Evolutionary conservation across 2,113 vertebrate genomes (phyloP), one percentile per base, ranked within the genome.

Genomic region (Cebus imitator): DNA sequence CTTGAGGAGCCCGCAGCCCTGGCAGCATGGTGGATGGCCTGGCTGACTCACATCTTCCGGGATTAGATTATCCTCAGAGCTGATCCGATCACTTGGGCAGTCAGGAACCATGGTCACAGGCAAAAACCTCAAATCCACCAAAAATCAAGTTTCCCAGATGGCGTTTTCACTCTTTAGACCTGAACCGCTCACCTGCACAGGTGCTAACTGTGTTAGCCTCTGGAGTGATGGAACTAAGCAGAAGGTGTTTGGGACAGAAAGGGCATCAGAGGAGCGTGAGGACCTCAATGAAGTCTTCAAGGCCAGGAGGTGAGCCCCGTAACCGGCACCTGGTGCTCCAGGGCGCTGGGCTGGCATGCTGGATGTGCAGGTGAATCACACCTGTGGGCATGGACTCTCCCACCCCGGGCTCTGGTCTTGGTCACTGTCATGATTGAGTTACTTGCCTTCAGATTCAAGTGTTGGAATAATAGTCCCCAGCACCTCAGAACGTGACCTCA

Each of bases 71-170:
- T 7, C 89, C 66, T 25, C 81, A 7, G n/a, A 16, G 78, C 86
- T 73, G 91, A 95, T 91, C 66, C 2, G 3, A 45, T 57, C 87
- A 14, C 75, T 11, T 2, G 20, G 55, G 87, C 68, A 91, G 86
- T 73, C 52, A 57, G 30, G 43, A 95, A 11, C 52, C 27, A 2
- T 18, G 4, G 21, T 57, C 10, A 45, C 76, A n/a, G 86, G 81
- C 81, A 43, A 70, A 43, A 23, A 37, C 80, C 81, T 85, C 91
- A 1, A 5, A 61, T 94, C 78, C 8, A 0, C 86, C 86, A 37
- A 12, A 87, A 82, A 75, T 89, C 55, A 1, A 35, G 48, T 58
- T 92, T 91, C 68, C 68, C 95, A 81, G 90, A 21, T 95, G 96
- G 87, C 1, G 6, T 21, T 1, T 3, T 35, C 12, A 0, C 30